Evolutionary conservation across 2,797 vertebrate species (phyloP), one percentile per base, ranked within the genome.

Genomic region (Falco rusticolus): DNA sequence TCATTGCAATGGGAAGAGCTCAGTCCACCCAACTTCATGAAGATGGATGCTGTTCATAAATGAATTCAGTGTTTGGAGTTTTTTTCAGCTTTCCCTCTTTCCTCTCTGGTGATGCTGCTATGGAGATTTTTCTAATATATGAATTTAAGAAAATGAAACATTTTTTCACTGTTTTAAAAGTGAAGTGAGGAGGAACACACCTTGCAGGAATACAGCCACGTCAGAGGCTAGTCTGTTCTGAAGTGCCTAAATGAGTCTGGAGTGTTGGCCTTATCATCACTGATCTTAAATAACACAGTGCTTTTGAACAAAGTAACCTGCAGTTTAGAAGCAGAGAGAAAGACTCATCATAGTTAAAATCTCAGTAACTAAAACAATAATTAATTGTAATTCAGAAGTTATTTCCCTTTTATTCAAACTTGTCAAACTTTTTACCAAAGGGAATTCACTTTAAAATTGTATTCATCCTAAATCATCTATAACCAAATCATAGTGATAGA

Each of bases 1-100:
- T 34, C 33, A 7, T 63, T 81, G 60, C 31, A 20, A 1, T 1
- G 1, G 45, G 13, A 63, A 65, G 51, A 71, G 50, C 59, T 53
- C 37, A 60, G 6, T 31, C 10, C 12, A 16, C 8, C 7, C 14
- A 47, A 4, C 34, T 20, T 28, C 65, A 5, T 3, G 3, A 37
- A 63, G 26, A 22, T 41, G 0, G 0, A 29, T 34, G 15, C 24
- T 13, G 8, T 22, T 69, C 9, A 24, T 2, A 1, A 72, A 14
- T 24, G 2, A 53, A 7, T 28, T 65, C 26, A 11, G 8, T 50
- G 47, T 6, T 53, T 82, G 7, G 1, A 28, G 0, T 0, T 3
- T 17, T 47, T 43, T 80, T 31, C 25, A 65, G 14, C 33, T 63
- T 75, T 57, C 57, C 51, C 33, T 75, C 17, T 51, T 80, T 48